phyloP scores from a whole-genome alignment of 2,113 vertebrate species.

The Callaeas wilsoni region DNA sequence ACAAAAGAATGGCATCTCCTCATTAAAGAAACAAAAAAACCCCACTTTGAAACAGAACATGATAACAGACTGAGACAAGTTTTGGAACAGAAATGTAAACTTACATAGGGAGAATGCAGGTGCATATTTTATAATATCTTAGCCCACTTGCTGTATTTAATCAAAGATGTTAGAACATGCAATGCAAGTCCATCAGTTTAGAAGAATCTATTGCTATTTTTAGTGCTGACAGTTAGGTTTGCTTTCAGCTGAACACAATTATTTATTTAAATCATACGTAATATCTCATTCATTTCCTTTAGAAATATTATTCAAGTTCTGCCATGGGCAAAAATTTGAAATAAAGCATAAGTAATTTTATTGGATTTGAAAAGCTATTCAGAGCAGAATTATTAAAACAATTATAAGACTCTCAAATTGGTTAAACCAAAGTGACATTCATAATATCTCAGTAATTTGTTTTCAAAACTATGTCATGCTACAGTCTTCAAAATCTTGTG shows the following conservation, averaged over 20 bases:
- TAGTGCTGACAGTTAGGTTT: neutral
- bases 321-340: neutral
- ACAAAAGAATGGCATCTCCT: neutral
- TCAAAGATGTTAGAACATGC: neutral
- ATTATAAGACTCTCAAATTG: neutral
- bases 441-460: neutral
- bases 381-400: conserved; percentile 24
- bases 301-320: neutral
- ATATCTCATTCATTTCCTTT: neutral
- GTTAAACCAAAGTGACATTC: conserved; percentile 9
- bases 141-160: neutral
- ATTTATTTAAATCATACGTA: neutral
- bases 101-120: neutral
- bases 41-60: neutral
- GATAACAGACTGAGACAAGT: neutral
- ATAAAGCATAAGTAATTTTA: conserved; percentile 9
- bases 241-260: neutral
- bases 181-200: neutral
- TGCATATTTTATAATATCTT: neutral
- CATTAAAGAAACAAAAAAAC: neutral
- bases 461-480: neutral
- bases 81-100: neutral
- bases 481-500: neutral
- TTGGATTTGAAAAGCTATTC: conserved; percentile 16
- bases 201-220: neutral